A percentile compares a stretch with the other conserved stretches of the same genome.
Conservation (phyloP, 2,888 invertebrate genomes). For the Myopa testacea region DNA sequence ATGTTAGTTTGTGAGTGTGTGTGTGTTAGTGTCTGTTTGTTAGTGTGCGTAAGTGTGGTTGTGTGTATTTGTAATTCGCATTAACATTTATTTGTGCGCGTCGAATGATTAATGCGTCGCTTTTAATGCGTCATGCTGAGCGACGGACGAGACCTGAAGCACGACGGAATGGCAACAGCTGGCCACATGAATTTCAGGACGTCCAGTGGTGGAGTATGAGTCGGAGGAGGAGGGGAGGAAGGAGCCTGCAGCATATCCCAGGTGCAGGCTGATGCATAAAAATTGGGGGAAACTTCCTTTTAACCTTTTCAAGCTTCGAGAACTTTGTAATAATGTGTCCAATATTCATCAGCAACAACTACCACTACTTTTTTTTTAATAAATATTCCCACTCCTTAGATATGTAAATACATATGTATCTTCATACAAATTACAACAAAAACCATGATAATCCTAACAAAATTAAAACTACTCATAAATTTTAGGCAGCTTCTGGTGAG, state of each 20-base stretch:
- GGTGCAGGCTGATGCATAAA: no score
- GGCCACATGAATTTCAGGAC: not conserved
- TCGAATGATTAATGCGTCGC: slow-evolving; percentile 63
- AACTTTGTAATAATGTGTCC: no score
- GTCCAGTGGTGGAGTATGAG: not conserved
- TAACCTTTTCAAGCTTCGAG: no score
- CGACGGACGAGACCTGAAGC: slow-evolving; percentile 38
- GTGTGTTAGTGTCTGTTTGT: slow-evolving; percentile 18
- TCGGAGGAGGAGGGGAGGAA: not conserved
- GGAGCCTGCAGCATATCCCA: no score
- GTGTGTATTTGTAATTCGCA: slow-evolving; percentile 32
- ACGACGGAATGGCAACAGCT: not conserved
- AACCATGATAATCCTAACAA: not conserved
- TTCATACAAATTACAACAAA: not conserved
- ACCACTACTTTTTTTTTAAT: no score
- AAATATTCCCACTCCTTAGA: no score
- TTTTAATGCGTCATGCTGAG: slow-evolving; percentile 66
- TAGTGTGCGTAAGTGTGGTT: slow-evolving; percentile 24
- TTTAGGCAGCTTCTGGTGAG: no score
- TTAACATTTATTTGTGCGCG: slow-evolving; percentile 49
- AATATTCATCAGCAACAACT: no score
- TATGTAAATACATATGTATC: not conserved
- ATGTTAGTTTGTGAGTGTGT: slow-evolving; percentile 33
- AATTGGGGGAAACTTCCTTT: no score
- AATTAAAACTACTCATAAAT: not conserved